phyloP scores from a whole-genome alignment of 2,113 vertebrate species.

The Dicerorhinus sumatrensis region DNA sequence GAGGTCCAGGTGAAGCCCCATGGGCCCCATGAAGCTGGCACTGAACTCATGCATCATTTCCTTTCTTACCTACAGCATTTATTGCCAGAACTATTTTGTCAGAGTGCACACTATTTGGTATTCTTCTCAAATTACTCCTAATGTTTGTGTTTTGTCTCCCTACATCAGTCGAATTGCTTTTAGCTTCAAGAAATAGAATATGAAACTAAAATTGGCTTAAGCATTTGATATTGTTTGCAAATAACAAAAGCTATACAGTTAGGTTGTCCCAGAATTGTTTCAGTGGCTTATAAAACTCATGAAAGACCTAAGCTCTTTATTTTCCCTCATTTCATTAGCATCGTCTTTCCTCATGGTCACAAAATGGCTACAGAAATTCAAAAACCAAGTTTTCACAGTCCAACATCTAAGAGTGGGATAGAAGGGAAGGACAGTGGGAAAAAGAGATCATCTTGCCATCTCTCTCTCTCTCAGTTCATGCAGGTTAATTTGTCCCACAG shows the following conservation, averaged over 20 bases:
- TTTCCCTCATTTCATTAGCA: background rate
- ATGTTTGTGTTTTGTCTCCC: background rate
- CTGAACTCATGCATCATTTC: background rate
- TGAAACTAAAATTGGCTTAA: background rate
- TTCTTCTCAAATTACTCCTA: background rate
- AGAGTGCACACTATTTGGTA: background rate
- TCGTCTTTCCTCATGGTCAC: background rate
- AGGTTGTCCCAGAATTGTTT: background rate
- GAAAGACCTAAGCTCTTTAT: background rate
- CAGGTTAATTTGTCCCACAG: background rate
- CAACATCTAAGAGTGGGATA: background rate
- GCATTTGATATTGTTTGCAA: background rate
- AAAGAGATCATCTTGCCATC: background rate
- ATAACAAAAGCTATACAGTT: background rate
- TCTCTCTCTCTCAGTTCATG: background rate
- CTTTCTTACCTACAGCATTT: background rate
- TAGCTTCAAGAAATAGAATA: background rate
- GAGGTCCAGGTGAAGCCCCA: background rate
- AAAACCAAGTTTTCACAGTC: background rate
- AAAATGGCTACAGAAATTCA: background rate
- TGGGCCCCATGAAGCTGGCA: accelerated
- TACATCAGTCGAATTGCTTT: background rate
- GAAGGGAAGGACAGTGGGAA: background rate
- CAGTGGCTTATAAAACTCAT: background rate
- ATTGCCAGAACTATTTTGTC: background rate